phyloP scores from a whole-genome alignment of 2,113 vertebrate genomes.

The Climacteris rufus region DNA sequence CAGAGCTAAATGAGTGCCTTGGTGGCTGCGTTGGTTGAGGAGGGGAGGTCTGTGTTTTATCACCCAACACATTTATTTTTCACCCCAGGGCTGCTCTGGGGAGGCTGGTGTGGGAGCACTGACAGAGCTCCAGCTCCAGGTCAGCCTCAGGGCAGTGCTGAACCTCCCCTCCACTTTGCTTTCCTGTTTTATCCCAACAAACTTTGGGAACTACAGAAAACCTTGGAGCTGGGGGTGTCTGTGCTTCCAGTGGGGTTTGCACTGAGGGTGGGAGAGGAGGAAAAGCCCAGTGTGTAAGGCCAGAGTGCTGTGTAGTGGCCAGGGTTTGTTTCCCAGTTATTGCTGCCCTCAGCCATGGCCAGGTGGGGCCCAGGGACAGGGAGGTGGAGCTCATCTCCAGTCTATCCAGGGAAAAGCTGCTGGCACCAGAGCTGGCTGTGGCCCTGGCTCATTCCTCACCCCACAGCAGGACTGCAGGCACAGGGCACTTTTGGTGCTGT shows the following conservation, averaged over 20 bases:
- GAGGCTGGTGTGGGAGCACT: neutral
- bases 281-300: neutral
- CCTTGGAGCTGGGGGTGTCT: neutral
- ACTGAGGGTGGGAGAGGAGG: neutral
- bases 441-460: neutral
- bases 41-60: conserved; percentile 12
- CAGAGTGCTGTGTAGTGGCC: accelerated
- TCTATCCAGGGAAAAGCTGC: neutral
- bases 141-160: neutral
- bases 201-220: neutral
- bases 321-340: neutral
- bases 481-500: neutral
- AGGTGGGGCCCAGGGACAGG: neutral
- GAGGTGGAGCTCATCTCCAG: neutral
- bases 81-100: neutral
- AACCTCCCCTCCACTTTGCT: neutral
- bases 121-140: neutral
- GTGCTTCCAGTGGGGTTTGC: neutral
- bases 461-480: accelerated
- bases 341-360: too few species aligned
- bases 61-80: neutral
- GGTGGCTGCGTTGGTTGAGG: neutral
- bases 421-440: neutral
- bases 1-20: conserved; percentile 1
- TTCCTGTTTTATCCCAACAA: neutral